Conservation (phyloP, 2,888 invertebrate genomes). For the Andrena bicolor region DNA sequence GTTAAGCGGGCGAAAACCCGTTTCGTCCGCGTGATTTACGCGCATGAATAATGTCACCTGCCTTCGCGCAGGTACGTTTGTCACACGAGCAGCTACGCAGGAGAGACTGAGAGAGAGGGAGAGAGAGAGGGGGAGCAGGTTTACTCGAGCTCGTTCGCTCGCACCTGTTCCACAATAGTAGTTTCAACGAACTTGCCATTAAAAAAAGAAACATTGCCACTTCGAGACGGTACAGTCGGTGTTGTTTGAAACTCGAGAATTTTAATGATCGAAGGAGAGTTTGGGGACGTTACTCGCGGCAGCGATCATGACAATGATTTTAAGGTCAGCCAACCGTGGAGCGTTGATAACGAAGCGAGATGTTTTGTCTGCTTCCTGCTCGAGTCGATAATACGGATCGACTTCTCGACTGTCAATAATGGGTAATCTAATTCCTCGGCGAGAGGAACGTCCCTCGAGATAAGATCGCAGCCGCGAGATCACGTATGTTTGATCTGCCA, state of each 20-base stretch:
- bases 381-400: slow-evolving; percentile 43
- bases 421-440: slow-evolving; percentile 44
- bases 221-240: background rate
- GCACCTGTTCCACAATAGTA: slow-evolving; percentile 27
- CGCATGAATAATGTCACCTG: slow-evolving; percentile 75
- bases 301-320: slow-evolving; percentile 16
- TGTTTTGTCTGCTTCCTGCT: slow-evolving; percentile 44
- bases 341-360: slow-evolving; percentile 39
- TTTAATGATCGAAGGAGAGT: background rate
- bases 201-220: background rate
- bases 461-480: slow-evolving; percentile 34
- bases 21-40: slow-evolving; percentile 74
- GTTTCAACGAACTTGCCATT: background rate
- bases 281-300: background rate
- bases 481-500: slow-evolving; percentile 17
- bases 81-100: slow-evolving; percentile 19
- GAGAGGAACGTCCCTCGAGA: slow-evolving; percentile 34
- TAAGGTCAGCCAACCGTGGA: slow-evolving; percentile 28
- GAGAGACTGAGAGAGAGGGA: background rate
- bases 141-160: slow-evolving; percentile 13
- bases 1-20: slow-evolving; percentile 62
- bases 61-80: slow-evolving; percentile 43
- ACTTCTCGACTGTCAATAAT: slow-evolving; percentile 31
- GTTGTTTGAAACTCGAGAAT: no score
- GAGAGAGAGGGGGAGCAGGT: slow-evolving; percentile 6